Evolutionary conservation across 2,888 invertebrate genomes (phyloP), one percentile per base, ranked within the genome.

Genomic region (Lithodes maja): DNA sequence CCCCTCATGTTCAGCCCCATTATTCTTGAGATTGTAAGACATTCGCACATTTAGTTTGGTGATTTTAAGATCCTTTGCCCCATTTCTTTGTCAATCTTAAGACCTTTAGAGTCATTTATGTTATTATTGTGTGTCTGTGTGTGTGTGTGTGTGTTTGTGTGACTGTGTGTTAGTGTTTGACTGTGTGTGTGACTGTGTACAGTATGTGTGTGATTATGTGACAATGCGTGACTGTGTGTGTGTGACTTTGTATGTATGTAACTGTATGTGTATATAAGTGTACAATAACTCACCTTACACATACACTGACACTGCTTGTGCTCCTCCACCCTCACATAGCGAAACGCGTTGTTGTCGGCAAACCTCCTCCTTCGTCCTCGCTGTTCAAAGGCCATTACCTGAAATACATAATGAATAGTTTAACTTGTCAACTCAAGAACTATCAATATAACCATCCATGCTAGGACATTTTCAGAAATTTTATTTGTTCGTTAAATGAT

Each of bases 231-330:
- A n/a, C 9, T 77, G 7, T 77, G 55, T 77, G 54, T 77, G 55
- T 77, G 84, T 84, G 17, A 52, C 52, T 80, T 17, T 80, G 80
- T 55, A 54, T 55, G 80, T 17, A n/a, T 83, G 53, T 71, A 74
- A 17, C 7, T 74, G 3, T 74, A 33, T 74, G 52, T 74, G 53
- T 74, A 74, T 83, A n/a, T 12, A 53, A 17, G 52, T 50, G 17
- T 17, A 15, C 49, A 9, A n/a, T 12, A 12, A 33, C 74, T 69
- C 52, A 85, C 81, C 68, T 89, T 81, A 68, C 84, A 89, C 74
- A 75, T 61, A 75, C 74, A 84, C 15, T 61, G 61, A n/a, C 87
- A 87, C 33, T 52, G 12, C 69, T n/a, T 87, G 53, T 87, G 87
- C 54, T 87, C 87, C 12, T 50, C 33, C 5, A 87, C 87, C n/a